Evolutionary conservation across 2,113 vertebrate species (phyloP).

Genomic region (Glaucidium brasilianum): DNA sequence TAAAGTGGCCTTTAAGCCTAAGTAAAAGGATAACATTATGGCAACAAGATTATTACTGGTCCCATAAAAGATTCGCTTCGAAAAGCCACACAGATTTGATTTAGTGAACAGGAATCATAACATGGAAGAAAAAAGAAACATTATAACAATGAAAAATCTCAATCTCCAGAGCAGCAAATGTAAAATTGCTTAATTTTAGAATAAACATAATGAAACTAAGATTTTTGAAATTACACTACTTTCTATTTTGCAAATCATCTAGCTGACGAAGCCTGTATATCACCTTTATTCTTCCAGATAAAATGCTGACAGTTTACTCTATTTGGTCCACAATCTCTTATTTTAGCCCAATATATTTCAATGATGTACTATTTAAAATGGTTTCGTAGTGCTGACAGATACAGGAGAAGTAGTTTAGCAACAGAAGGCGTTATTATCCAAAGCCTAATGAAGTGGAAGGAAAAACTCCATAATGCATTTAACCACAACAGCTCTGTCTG

Average conservation of each 20-base stretch:
- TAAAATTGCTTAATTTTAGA: not conserved
- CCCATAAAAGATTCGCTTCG: not conserved
- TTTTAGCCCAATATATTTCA: not conserved
- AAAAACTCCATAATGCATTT: not conserved
- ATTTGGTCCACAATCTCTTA: not conserved
- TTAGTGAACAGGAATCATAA: not conserved
- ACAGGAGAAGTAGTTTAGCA: not conserved
- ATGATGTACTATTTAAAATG: not conserved
- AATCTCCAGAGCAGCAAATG: not conserved
- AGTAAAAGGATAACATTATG: constrained; percentile 11
- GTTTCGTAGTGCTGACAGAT: not conserved
- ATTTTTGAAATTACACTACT: not conserved
- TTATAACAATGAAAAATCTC: not conserved
- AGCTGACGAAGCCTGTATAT: accelerated
- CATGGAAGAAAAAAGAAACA: not conserved
- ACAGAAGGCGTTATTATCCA: not conserved
- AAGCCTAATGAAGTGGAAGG: not conserved
- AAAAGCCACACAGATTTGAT: not conserved
- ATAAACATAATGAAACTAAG: not conserved
- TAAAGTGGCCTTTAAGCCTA: not conserved
- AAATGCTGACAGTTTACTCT: not conserved
- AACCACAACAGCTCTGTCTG: not conserved
- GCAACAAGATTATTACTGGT: not conserved
- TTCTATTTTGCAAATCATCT: accelerated
- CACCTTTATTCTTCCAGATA: not conserved